These are phyloP conservation scores for Dysmachus trigonus DNA, from an alignment of 2,888 invertebrate genomes.

Conservation along the genomic window DNA sequence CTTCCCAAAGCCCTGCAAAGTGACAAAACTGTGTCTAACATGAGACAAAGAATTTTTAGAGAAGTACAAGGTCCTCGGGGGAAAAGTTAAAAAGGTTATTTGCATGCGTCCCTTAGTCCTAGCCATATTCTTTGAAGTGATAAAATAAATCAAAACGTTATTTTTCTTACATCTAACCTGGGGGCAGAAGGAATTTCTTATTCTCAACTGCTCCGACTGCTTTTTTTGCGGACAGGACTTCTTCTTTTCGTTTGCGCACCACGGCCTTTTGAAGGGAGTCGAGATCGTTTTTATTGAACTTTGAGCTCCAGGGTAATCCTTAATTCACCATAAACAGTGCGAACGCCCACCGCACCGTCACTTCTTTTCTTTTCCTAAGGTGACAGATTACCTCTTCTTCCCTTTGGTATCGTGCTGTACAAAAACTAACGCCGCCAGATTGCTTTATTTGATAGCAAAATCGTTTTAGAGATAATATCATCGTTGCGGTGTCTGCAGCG, in stretches of 20 bases:
- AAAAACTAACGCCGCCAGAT: background rate
- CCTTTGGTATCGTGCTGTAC: background rate
- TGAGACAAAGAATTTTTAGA: conserved; percentile 4
- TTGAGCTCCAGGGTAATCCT: conserved; percentile 14
- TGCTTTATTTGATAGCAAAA: background rate
- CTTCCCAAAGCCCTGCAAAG: background rate
- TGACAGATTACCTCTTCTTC: conserved; percentile 26
- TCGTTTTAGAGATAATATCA: background rate
- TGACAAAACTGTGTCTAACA: background rate
- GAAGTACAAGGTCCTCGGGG: conserved; percentile 19
- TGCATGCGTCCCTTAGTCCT: conserved; percentile 42
- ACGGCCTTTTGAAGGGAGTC: background rate
- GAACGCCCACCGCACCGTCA: background rate
- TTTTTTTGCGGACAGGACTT: background rate
- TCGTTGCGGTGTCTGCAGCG: background rate
- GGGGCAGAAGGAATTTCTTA: conserved; percentile 28
- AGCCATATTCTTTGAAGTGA: conserved; percentile 32
- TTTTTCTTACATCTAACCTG: conserved; percentile 41
- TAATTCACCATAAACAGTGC: conserved; percentile 37
- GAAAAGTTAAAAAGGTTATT: conserved; percentile 45
- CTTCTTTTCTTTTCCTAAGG: background rate
- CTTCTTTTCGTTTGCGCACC: background rate
- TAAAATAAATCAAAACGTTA: conserved; percentile 45
- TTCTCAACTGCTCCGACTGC: background rate
- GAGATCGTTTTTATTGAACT: conserved; percentile 31